Base-by-base conservation (phyloP, 2,888 invertebrate genomes). In the Thelaira solivaga region DNA sequence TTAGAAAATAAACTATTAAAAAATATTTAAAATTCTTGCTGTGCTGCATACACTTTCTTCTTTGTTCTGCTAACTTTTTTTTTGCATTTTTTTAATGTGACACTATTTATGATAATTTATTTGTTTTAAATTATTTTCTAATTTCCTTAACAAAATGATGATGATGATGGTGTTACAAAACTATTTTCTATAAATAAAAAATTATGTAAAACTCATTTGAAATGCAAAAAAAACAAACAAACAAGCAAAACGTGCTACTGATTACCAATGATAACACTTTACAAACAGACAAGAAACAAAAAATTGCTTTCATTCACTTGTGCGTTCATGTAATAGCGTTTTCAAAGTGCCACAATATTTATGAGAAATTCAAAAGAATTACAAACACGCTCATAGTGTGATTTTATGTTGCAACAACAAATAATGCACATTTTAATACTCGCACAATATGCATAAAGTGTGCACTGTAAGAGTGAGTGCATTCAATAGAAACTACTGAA, bases 151-250 rank as follows among this genome's bases (percentile, higher is more conserved):
- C 13, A 13, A 10, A 8, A 34, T 24, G n/a, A n/a, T n/a, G n/a
- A n/a, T n/a, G n/a, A n/a, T n/a, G n/a, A n/a, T 34, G 7, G 16
- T 2, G 18, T n/a, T 20, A 8, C n/a, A n/a, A n/a, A n/a, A n/a
- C n/a, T 22, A 16, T 34, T 47, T 49, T 59, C 67, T 67, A 77
- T 77, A 73, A 69, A 73, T 74, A 73, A 59, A 41, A 74, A 74
- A 74, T 78, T 64, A 74, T 69, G n/a, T 69, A 47, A 74, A 78
- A 73, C 77, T 69, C 69, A 78, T 78, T 69, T 47, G 51, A 64
- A 74, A 78, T 78, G 73, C 77, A 68, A 39, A 65, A 73, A 67
- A 62, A 57, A 61, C 71, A 51, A 43, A 10, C 22, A 45, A 64
- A 51, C 55, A 78, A 65, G 69, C 57, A 59, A 78, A 73, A 78